A percentile compares a stretch with the other conserved stretches of the same genome.
These are phyloP conservation scores for Mystacides longicornis DNA, from an alignment of 2,888 invertebrate species.

Conservation along the genomic window DNA sequence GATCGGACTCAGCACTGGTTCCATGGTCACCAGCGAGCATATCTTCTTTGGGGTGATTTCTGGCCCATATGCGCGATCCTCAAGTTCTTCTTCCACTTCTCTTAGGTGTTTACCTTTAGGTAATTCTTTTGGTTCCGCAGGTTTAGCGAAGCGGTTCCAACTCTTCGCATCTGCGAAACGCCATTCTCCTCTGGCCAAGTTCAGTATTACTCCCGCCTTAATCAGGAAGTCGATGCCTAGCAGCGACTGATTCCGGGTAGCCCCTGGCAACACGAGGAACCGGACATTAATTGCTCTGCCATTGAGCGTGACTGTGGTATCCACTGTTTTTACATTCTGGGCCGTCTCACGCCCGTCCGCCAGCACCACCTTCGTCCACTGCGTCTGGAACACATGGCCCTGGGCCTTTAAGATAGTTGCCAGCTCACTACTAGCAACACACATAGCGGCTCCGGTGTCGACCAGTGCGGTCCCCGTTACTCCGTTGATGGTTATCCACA, in stretches of 20 bases:
- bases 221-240: background rate
- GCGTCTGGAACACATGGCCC: background rate
- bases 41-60: too few species aligned
- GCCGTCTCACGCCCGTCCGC: background rate
- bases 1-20: too few species aligned
- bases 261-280: background rate
- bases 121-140: too few species aligned
- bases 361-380: background rate
- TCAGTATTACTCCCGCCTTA: background rate
- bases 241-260: background rate
- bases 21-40: too few species aligned
- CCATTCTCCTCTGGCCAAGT: background rate
- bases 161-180: background rate
- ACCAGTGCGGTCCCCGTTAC: background rate
- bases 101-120: background rate
- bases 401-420: background rate
- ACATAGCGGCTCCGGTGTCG: background rate
- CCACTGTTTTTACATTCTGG: background rate
- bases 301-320: background rate
- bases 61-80: too few species aligned
- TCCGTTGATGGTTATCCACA: background rate
- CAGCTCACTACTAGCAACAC: background rate
- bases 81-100: too few species aligned
- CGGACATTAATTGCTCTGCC: background rate
- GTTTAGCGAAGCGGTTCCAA: background rate